These are phyloP conservation scores for Hyla sarda DNA, from an alignment of 2,113 vertebrate species.

Conservation along the genomic window DNA sequence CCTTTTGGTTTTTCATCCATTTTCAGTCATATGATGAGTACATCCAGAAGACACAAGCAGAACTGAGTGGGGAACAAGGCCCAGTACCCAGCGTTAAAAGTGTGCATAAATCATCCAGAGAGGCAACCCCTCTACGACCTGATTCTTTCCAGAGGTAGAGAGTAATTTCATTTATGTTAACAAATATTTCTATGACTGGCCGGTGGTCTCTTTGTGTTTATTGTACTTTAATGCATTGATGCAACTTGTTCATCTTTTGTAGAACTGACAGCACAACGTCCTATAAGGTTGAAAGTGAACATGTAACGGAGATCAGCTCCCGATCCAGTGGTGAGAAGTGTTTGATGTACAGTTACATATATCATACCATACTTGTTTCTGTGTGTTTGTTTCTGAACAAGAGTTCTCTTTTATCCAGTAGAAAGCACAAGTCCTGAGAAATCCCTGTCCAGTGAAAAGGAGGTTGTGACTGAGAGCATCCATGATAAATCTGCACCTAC, in stretches of 20 bases:
- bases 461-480: not conserved
- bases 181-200: too few relatives aligned
- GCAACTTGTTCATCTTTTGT: not conserved
- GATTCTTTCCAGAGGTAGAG: slow-evolving; percentile 26
- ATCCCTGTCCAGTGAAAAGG: not conserved
- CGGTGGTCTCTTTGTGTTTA: not conserved
- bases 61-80: slow-evolving; percentile 83
- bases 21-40: slow-evolving; percentile 90
- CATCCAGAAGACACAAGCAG: slow-evolving; percentile 94
- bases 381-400: not conserved
- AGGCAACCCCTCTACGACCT: not conserved
- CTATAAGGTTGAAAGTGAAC: slow-evolving; percentile 8
- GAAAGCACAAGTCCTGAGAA: slow-evolving; percentile 21
- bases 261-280: slow-evolving; percentile 4
- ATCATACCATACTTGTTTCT: not conserved
- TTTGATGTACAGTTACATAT: not conserved
- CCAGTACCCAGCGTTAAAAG: slow-evolving; percentile 26
- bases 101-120: slow-evolving; percentile 1
- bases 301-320: not conserved
- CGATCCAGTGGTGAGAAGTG: not conserved
- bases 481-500: slow-evolving; percentile 2
- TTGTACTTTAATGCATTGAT: not conserved
- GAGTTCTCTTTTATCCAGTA: not conserved
- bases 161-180: not conserved
- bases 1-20: not conserved